These are phyloP conservation scores for Melanocharis versteri DNA, from an alignment of 2,113 vertebrate species.

Conservation along the genomic window DNA sequence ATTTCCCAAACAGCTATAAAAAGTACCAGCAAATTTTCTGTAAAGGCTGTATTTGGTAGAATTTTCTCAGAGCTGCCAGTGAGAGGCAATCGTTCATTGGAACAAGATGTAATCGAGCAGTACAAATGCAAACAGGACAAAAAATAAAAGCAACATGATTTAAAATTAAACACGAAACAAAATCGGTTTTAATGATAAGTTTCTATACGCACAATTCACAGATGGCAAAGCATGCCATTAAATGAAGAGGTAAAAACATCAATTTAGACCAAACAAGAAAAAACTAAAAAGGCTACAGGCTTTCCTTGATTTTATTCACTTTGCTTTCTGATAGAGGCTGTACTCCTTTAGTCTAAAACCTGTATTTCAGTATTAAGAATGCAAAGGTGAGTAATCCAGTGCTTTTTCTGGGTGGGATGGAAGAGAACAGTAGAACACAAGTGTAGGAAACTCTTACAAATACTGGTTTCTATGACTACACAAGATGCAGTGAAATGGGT, in stretches of 20 bases:
- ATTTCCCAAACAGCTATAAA: background rate
- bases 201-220: background rate
- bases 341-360: background rate
- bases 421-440: background rate
- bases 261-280: background rate
- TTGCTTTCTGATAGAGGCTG: background rate
- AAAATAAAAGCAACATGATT: background rate
- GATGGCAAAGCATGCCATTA: background rate
- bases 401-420: background rate
- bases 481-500: background rate
- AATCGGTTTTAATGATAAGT: background rate
- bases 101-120: background rate
- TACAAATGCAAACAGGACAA: background rate
- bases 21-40: background rate
- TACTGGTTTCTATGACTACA: background rate
- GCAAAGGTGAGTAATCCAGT: background rate
- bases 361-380: background rate
- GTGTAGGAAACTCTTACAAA: background rate
- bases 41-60: background rate
- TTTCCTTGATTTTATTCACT: background rate
- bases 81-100: background rate
- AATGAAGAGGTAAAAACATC: background rate
- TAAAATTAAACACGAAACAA: background rate
- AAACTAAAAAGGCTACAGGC: background rate
- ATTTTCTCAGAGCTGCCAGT: background rate